phyloP scores from a whole-genome alignment of 1,140 invertebrate genomes.

The Trachymyrmex septentrionalis region DNA sequence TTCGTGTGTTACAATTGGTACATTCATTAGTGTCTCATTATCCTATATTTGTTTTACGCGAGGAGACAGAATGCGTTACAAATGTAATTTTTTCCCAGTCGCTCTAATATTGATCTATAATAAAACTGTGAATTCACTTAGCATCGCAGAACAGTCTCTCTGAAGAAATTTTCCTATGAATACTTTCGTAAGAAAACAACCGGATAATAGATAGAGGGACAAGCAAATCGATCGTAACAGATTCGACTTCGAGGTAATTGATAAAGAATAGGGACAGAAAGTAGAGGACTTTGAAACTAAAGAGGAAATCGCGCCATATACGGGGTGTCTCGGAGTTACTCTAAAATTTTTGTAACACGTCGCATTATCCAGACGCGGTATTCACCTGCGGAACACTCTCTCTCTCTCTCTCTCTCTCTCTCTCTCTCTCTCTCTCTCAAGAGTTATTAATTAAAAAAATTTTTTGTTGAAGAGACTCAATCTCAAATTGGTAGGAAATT shows the following conservation, averaged over 20 bases:
- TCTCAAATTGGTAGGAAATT: not conserved
- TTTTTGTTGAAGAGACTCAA: not conserved
- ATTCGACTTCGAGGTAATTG: constrained; percentile 34
- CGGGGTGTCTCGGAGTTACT: not conserved
- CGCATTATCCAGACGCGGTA: not conserved
- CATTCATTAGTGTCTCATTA: constrained; percentile 42
- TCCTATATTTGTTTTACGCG: not conserved
- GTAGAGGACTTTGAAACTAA: not conserved
- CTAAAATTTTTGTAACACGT: not conserved
- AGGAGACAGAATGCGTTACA: not conserved
- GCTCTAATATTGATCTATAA: constrained; percentile 34
- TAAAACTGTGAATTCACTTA: constrained; percentile 36
- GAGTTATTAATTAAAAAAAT: not conserved
- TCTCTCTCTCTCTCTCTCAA: not conserved
- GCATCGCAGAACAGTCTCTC: not conserved
- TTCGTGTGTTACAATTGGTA: constrained; percentile 20
- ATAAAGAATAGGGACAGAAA: constrained; percentile 21
- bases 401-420: no score
- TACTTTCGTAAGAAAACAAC: constrained; percentile 34
- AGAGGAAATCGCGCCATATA: not conserved
- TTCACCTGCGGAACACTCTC: not conserved
- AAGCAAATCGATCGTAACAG: constrained; percentile 48
- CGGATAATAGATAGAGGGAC: constrained; percentile 2
- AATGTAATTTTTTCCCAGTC: constrained; percentile 31
- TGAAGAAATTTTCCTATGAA: constrained; percentile 15